Percentiles rank a stretch among this genome's conserved stretches.
Evolutionary conservation across 2,113 vertebrate species (phyloP).

Genomic region (Corynorhinus townsendii): DNA sequence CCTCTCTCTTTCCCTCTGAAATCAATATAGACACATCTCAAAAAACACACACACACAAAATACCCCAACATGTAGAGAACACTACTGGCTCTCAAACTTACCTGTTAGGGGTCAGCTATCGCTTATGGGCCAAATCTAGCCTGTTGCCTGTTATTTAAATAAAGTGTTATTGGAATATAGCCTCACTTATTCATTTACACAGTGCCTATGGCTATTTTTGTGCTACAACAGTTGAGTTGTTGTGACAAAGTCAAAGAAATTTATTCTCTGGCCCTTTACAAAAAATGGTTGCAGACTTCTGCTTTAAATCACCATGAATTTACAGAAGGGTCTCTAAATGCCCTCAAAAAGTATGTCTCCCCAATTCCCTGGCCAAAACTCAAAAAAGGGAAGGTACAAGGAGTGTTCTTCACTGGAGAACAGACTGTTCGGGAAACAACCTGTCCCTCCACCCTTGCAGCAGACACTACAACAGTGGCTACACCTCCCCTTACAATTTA

Average conservation of each 20-base stretch:
- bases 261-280: not conserved
- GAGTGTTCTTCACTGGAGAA: not conserved
- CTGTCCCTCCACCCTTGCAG: not conserved
- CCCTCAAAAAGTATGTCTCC: not conserved
- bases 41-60: not conserved
- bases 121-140: not conserved
- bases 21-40: too few relatives aligned
- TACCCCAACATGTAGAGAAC: not conserved
- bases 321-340: not conserved
- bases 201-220: not conserved
- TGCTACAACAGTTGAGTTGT: not conserved
- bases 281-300: not conserved
- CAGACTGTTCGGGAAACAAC: not conserved
- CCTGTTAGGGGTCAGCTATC: not conserved
- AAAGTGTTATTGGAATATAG: not conserved
- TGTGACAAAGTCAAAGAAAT: constrained; percentile 3
- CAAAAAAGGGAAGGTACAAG: not conserved
- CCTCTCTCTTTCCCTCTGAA: too few relatives aligned
- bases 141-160: not conserved
- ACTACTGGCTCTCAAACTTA: not conserved
- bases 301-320: not conserved
- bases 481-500: not conserved
- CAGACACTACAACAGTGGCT: not conserved
- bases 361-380: not conserved
- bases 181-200: not conserved